phyloP scores from a whole-genome alignment of 2,888 invertebrate species.

The Doris montereyensis region DNA sequence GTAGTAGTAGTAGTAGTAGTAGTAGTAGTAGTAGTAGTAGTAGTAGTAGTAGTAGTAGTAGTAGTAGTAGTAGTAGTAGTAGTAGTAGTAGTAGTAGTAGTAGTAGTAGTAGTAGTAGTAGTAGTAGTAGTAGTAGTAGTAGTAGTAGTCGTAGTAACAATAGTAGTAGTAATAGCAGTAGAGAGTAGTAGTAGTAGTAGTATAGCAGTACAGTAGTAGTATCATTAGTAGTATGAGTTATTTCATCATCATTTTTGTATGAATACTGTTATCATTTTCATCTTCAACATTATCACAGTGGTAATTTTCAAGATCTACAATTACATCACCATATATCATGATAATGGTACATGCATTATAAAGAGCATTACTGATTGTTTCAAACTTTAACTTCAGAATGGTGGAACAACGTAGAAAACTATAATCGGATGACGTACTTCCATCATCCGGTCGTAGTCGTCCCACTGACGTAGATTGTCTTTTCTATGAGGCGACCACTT shows the following conservation, averaged over 20 bases:
- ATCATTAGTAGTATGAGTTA: constrained; percentile 33
- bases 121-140: constrained; percentile 39
- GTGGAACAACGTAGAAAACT: too few species aligned
- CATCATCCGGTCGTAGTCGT: constrained; percentile 69
- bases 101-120: constrained; percentile 38
- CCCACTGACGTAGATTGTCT: constrained; percentile 68
- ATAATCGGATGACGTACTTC: too few species aligned
- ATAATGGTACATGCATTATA: too few species aligned
- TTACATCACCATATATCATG: too few species aligned
- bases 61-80: constrained; percentile 35
- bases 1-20: constrained; percentile 39
- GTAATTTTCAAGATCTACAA: too few species aligned
- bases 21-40: constrained; percentile 38
- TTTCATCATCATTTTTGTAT: too few species aligned
- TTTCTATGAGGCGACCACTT: constrained; percentile 71
- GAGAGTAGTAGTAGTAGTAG: constrained; percentile 37
- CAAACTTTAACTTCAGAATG: too few species aligned
- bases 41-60: constrained; percentile 40
- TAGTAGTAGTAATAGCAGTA: constrained; percentile 24
- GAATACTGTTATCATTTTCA: too few species aligned
- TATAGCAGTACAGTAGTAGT: constrained; percentile 39
- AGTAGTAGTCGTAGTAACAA: not conserved
- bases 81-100: constrained; percentile 39
- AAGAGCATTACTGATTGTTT: too few species aligned
- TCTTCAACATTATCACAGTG: too few species aligned